Percentiles rank a stretch among this genome's conserved stretches.
phyloP scores from a whole-genome alignment of 2,797 vertebrate species.

The Phataginus tetradactyla region DNA sequence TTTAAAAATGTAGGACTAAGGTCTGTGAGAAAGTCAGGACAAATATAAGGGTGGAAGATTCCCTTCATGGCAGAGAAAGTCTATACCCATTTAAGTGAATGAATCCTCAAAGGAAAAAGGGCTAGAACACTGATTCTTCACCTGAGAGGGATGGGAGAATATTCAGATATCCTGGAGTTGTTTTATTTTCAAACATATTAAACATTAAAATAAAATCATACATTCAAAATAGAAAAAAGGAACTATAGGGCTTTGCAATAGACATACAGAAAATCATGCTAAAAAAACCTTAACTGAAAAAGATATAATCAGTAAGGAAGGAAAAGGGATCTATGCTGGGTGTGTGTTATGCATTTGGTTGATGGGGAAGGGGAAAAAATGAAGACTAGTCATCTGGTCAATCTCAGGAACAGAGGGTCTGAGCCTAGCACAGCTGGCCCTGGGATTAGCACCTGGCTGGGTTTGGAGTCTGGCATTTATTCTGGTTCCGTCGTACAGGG shows the following conservation, averaged over 20 bases:
- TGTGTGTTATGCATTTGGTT: neutral
- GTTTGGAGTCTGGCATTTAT: neutral
- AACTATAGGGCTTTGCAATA: constrained; percentile 35
- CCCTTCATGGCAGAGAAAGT: neutral
- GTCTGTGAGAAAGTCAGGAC: neutral
- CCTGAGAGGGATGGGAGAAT: neutral
- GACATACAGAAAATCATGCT: constrained; percentile 49
- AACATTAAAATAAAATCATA: constrained; percentile 50
- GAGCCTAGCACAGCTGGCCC: neutral
- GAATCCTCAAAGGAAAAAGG: neutral
- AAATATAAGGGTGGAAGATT: neutral
- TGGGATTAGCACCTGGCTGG: neutral
- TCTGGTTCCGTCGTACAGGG: neutral
- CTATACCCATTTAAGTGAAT: neutral
- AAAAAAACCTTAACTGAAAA: constrained; percentile 22
- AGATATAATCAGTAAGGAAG: constrained; percentile 42
- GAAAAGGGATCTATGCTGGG: neutral
- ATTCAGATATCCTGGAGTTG: neutral
- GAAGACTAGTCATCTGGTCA: neutral
- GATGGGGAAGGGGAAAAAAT: neutral
- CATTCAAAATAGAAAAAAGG: constrained; percentile 16
- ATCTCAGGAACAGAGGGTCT: neutral
- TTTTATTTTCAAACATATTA: neutral
- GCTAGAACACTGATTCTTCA: neutral
- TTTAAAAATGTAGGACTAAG: neutral